Evolutionary conservation across 2,888 invertebrate genomes (phyloP), one percentile per base, ranked within the genome.

Genomic region (Rugalucina vietnamica): DNA sequence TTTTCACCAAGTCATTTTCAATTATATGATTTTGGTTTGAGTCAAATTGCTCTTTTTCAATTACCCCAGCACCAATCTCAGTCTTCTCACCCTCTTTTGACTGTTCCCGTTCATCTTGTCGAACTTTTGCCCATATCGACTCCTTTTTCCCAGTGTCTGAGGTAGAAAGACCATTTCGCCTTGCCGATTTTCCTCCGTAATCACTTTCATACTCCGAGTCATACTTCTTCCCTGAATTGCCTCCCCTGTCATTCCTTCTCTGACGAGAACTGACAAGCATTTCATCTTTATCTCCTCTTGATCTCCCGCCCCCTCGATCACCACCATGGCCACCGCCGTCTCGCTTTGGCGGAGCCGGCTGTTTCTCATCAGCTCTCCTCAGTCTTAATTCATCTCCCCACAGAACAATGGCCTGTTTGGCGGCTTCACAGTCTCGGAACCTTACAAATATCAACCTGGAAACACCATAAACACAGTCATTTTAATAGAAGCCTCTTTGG

Each of bases 371-470:
- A 8, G 89, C 86, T 27, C 85, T 65, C 12, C 76, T 71, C n/a
- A 89, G 24, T 21, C 71, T 24, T 4, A 87, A 29, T 24, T 81
- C 77, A 14, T 83, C 80, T 1, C 84, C 85, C 70, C 72, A 89
- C 60, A 84, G 69, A 43, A 81, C 57, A 1, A 88, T 14, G 5
- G 89, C 88, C 49, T 77, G 81, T 70, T 84, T 82, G 0, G 89
- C 89, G 12, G 71, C 80, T 5, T 37, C 50, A 70, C 83, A 65
- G 8, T 87, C 82, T 27, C 39, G 10, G 65, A 79, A 89, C 24
- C 89, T 34, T 1, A 89, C 79, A 83, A 89, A 89, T 69, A 82
- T 82, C 74, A 86, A 43, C 43, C 89, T 89, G 86, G 39, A 81
- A 86, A n/a, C n/a, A n/a, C n/a, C n/a, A n/a, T n/a, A n/a, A n/a